Base-by-base conservation (phyloP, 2,797 vertebrate species). In the Yasuhikotakia modesta region DNA sequence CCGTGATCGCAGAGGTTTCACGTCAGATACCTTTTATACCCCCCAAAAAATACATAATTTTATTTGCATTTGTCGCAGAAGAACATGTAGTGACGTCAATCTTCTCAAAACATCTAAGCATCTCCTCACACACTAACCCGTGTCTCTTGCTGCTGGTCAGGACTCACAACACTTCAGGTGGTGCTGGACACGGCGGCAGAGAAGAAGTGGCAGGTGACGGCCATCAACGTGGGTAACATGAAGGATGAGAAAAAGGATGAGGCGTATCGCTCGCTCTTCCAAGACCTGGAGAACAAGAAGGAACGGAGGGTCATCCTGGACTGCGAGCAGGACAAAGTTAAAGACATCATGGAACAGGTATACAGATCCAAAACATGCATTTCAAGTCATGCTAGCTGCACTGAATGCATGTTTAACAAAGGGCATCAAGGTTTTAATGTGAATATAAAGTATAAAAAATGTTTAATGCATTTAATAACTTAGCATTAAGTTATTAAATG, bases 341-440 rank as follows among this genome's bases (percentile, higher is more conserved):
- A 98, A 73, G 98, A 99, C 92, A 99, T 99, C 90, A 97, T 99
- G 90, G 97, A 99, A 80, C 97, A 99, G 97, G 98, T 99, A 85
- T 84, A 87, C 4, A 53, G 5, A 0, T 53, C 5, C n/a, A 43
- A 55, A 12, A 13, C 19, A 21, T 46, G 16, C 39, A 79, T 35
- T 35, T 35, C 32, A 35, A 35, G 32, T 35, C 32, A 35, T n/a
- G n/a, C n/a, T n/a, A n/a, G n/a, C n/a, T n/a, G n/a, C n/a, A n/a
- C n/a, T n/a, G n/a, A n/a, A n/a, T n/a, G n/a, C n/a, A n/a, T n/a
- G n/a, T n/a, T n/a, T n/a, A n/a, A n/a, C n/a, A n/a, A n/a, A n/a
- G n/a, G n/a, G n/a, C n/a, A n/a, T n/a, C n/a, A n/a, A n/a, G n/a
- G n/a, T n/a, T n/a, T n/a, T n/a, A n/a, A n/a, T n/a, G n/a, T n/a